These are phyloP conservation scores for Galeopsomyia nigrocyanea DNA, from an alignment of 2,888 invertebrate genomes.

Conservation along the genomic window DNA sequence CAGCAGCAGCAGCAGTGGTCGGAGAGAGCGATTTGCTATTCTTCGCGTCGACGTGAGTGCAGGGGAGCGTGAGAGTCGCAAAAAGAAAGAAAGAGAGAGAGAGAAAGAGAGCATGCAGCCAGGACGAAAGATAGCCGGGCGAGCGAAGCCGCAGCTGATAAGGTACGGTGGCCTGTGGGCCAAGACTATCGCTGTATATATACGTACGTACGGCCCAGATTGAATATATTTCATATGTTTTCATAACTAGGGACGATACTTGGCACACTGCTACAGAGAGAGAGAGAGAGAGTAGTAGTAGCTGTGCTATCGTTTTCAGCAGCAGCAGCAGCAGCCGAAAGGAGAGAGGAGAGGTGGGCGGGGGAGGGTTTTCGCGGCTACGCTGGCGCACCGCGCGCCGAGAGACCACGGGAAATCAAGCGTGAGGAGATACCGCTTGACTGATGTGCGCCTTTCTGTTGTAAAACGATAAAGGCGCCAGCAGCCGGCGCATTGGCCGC, in stretches of 20 bases:
- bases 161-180: slow-evolving; percentile 28
- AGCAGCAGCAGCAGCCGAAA: slow-evolving; percentile 21
- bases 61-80: slow-evolving; percentile 8
- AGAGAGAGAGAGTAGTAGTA: slow-evolving; percentile 35
- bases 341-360: slow-evolving; percentile 39
- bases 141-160: neutral
- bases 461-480: slow-evolving; percentile 69
- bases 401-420: slow-evolving; percentile 69
- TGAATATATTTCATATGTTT: slow-evolving; percentile 70
- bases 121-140: slow-evolving; percentile 10
- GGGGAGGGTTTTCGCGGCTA: slow-evolving; percentile 46
- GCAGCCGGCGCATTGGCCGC: slow-evolving; percentile 66
- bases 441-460: slow-evolving; percentile 70
- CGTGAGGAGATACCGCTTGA: slow-evolving; percentile 70
- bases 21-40: slow-evolving; percentile 30
- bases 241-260: slow-evolving; percentile 62
- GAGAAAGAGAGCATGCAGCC: slow-evolving; percentile 1
- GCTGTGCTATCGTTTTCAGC: slow-evolving; percentile 13
- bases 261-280: slow-evolving; percentile 24
- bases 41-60: slow-evolving; percentile 19
- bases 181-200: slow-evolving; percentile 55
- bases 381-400: too few relatives aligned
- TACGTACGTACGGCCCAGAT: slow-evolving; percentile 59
- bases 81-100: neutral
- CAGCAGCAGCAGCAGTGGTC: too few relatives aligned